These are phyloP conservation scores for Noctua pronuba DNA, from an alignment of 2,888 invertebrate genomes.

Conservation along the genomic window DNA sequence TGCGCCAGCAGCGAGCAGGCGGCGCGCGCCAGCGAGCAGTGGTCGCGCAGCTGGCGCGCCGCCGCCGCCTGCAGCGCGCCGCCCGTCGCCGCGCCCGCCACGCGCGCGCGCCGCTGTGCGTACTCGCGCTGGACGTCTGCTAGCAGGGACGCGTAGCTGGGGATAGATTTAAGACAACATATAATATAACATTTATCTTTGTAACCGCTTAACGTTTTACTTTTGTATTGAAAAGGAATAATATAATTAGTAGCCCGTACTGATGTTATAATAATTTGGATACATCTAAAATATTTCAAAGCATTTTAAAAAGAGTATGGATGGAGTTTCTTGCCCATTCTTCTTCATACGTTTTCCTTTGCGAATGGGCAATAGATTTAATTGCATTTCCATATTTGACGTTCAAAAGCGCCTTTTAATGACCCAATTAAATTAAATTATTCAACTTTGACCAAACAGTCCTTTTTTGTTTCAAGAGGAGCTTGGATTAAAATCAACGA, in stretches of 20 bases:
- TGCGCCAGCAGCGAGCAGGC: constrained; percentile 96
- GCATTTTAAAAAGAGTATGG: background rate
- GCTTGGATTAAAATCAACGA: background rate
- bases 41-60: constrained; percentile 84
- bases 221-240: background rate
- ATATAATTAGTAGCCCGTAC: background rate
- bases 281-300: background rate
- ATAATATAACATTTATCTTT: constrained; percentile 67
- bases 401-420: background rate
- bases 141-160: constrained; percentile 95
- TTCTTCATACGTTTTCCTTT: background rate
- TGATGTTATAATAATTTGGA: no score
- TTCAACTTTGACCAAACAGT: background rate
- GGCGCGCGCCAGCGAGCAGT: constrained; percentile 89
- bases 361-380: background rate
- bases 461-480: no score
- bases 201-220: background rate
- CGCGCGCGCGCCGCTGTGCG: constrained; percentile 89
- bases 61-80: constrained; percentile 94
- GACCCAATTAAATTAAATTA: background rate
- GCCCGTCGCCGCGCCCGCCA: constrained; percentile 93
- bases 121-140: constrained; percentile 92
- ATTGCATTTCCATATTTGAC: background rate
- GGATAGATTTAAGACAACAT: constrained; percentile 74
- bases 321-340: background rate